A percentile compares a stretch with the other conserved stretches of the same genome.
These are phyloP conservation scores for Globodera rostochiensis DNA, from an alignment of 1,140 invertebrate genomes.

Conservation along the genomic window DNA sequence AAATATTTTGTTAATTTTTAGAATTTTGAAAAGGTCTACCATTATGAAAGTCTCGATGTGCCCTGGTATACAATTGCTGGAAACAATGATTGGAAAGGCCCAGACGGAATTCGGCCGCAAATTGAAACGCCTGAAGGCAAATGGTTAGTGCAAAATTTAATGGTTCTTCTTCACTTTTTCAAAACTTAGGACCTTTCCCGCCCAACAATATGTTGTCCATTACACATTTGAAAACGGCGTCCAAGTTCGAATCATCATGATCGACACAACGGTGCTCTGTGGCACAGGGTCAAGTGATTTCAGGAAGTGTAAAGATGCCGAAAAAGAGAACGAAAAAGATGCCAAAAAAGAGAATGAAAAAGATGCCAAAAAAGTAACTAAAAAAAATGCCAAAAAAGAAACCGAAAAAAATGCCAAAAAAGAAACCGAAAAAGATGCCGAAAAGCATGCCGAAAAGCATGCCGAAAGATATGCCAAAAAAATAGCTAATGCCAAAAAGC, in stretches of 20 bases:
- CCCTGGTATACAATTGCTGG: slow-evolving; percentile 1
- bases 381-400: background rate
- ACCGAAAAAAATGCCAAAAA: background rate
- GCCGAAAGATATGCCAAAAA: background rate
- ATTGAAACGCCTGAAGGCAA: background rate
- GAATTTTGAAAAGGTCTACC: background rate
- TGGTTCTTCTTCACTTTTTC: background rate
- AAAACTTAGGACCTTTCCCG: background rate
- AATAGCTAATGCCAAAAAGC: background rate
- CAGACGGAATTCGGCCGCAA: background rate
- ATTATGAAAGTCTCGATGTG: background rate
- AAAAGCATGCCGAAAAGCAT: too few species aligned
- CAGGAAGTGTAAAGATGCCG: too few species aligned
- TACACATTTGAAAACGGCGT: background rate
- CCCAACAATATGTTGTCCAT: background rate
- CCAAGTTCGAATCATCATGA: background rate
- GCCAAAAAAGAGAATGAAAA: background rate
- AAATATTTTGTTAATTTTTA: background rate
- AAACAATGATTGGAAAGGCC: background rate
- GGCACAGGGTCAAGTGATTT: background rate
- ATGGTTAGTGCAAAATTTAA: background rate
- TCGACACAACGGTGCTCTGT: background rate
- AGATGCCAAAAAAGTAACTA: background rate
- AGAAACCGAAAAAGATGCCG: background rate
- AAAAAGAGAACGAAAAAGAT: background rate